A percentile compares a stretch with the other conserved stretches of the same genome.
Evolutionary conservation across 2,888 invertebrate species (phyloP).

Genomic region (Drosophila kanekoi): DNA sequence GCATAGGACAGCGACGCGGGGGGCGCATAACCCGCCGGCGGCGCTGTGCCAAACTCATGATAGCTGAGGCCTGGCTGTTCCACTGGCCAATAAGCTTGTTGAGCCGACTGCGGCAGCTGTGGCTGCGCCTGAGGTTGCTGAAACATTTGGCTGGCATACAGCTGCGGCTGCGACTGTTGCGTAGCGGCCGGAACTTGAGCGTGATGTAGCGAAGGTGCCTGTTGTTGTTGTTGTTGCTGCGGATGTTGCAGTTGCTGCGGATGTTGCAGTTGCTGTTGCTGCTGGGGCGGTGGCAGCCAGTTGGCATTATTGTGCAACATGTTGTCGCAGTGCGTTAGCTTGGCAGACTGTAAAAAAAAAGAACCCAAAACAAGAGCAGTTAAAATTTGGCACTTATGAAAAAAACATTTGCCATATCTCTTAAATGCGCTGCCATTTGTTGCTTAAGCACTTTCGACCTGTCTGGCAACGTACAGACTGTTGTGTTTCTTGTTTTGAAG

Average conservation of each 20-base stretch:
- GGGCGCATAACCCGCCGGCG: constrained; percentile 2
- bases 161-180: constrained; percentile 44
- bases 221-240: constrained; percentile 55
- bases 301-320: constrained; percentile 77
- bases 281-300: constrained; percentile 73
- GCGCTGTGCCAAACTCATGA: constrained; percentile 53
- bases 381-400: neutral
- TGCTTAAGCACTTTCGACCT: neutral
- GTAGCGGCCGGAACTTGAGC: constrained; percentile 30
- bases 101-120: constrained; percentile 16
- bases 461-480: constrained; percentile 1
- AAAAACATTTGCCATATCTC: neutral
- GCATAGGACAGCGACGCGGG: constrained; percentile 9
- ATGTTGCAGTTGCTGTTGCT: constrained; percentile 54
- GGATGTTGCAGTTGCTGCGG: constrained; percentile 31
- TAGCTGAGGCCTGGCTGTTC: constrained; percentile 49
- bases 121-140: constrained; percentile 47
- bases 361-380: constrained; percentile 1
- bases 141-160: constrained; percentile 63
- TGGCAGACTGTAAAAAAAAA: constrained; percentile 32
- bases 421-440: neutral
- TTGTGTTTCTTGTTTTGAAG: neutral
- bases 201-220: constrained; percentile 17
- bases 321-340: constrained; percentile 44
- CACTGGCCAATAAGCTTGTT: constrained; percentile 47